phyloP scores from a whole-genome alignment of 2,888 invertebrate species.

The Petrolisthes cinctipes region DNA sequence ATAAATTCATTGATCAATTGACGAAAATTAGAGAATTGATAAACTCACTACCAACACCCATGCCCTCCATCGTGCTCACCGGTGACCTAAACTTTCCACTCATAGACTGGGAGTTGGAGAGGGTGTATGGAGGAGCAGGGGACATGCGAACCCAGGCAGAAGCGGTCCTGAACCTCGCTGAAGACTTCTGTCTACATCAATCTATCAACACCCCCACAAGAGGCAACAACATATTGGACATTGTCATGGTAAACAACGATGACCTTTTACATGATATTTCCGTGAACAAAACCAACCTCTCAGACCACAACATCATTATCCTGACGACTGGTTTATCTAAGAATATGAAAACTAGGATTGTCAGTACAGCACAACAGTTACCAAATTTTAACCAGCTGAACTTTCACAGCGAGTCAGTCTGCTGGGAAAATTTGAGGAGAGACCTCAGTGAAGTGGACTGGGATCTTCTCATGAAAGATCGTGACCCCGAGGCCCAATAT shows the following conservation, averaged over 20 bases:
- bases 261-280: constrained; percentile 3
- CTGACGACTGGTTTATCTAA: not conserved
- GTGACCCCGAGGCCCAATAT: too few relatives aligned
- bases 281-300: not conserved
- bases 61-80: too few relatives aligned
- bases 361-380: not conserved
- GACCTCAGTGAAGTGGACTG: too few relatives aligned
- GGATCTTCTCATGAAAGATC: too few relatives aligned
- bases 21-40: constrained; percentile 1
- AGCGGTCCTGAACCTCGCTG: not conserved
- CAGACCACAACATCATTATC: constrained; percentile 22
- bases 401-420: too few relatives aligned
- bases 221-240: constrained; percentile 7
- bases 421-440: too few relatives aligned
- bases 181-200: not conserved
- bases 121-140: not conserved
- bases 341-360: constrained; percentile 3
- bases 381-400: too few relatives aligned
- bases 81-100: not conserved
- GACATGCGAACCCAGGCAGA: not conserved
- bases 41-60: too few relatives aligned
- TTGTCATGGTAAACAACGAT: constrained; percentile 10
- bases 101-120: constrained; percentile 14
- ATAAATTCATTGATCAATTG: not conserved
- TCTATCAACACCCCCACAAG: not conserved